Base-by-base conservation (phyloP, 2,888 invertebrate species). In the Colostygia pectinataria region DNA sequence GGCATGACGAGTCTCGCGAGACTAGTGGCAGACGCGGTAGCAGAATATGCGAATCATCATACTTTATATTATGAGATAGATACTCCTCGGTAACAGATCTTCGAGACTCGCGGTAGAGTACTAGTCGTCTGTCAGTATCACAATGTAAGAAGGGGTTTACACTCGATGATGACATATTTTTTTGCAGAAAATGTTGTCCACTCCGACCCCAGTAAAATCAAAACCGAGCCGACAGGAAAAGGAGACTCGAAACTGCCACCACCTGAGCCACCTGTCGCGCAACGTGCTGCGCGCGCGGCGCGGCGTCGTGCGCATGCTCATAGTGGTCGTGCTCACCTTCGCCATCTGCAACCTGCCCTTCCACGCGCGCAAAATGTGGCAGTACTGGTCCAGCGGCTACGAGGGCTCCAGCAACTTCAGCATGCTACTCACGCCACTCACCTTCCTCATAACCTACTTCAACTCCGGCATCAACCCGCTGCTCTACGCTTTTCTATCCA, bases 381-480 rank as follows among this genome's bases (percentile, higher is more conserved):
- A 95, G 74, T 95, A 95, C 80, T 96, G 95, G 95, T 93, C 93
- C 57, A 89, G 89, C 40, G 91, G 91, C 55, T 94, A 94, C 79
- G 91, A 93, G 59, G 95, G 95, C 54, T 91, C 93, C 65, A 93
- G 94, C 54, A 93, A 94, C 70, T 95, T 96, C 74, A 94, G 95
- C 69, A 93, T 94, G 4, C 85, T 95, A 10, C 91, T 97, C 53
- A 96, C 97, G 6, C 97, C 97, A 0, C 91, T 96, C 53, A 96
- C 97, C 14, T 97, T 96, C 81, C 92, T 98, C 53, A 92, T 97
- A 62, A 93, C 97, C 31, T 98, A 97, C 79, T 93, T 96, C 81
- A 97, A 98, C 90, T 97, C 97, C 10, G 97, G 95, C 36, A 93
- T 98, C 56, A 98, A 98, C 84, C 98, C 98, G 0, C 88, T 98